A percentile compares a stretch with the other conserved stretches of the same genome.
Conservation (phyloP, 2,888 invertebrate genomes). For the Caenorhabditis doughertyi region DNA sequence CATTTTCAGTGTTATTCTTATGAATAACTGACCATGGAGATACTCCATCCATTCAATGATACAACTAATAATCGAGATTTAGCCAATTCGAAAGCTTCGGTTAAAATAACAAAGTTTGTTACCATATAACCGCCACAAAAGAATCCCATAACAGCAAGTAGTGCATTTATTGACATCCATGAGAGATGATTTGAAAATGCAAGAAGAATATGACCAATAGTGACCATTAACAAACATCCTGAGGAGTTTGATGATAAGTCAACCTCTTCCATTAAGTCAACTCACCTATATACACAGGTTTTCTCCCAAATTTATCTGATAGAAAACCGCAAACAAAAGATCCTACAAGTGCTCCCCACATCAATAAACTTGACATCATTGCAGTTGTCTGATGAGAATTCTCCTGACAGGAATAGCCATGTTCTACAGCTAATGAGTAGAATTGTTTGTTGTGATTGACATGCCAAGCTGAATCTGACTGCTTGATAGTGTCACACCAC, state of each 20-base stretch:
- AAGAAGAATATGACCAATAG: conserved; percentile 62
- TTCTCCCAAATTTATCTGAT: conserved; percentile 80
- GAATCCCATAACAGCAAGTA: conserved; percentile 32
- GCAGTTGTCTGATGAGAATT: conserved; percentile 46
- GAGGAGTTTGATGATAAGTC: background rate
- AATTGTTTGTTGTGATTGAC: conserved; percentile 17
- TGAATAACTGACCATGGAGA: conserved; percentile 74
- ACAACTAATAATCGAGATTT: conserved; percentile 77
- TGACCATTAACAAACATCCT: conserved; percentile 71
- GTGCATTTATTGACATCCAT: conserved; percentile 2
- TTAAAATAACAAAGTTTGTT: conserved; percentile 79
- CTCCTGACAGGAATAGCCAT: conserved; percentile 27
- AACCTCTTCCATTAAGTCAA: background rate
- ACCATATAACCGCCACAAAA: conserved; percentile 67
- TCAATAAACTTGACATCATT: conserved; percentile 70
- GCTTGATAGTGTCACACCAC: conserved; percentile 14
- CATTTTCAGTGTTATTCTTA: background rate
- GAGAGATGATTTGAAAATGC: conserved; percentile 25
- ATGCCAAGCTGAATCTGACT: background rate
- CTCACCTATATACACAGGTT: conserved; percentile 75
- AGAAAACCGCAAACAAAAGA: conserved; percentile 77
- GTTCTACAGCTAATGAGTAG: conserved; percentile 41
- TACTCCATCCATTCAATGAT: conserved; percentile 80
- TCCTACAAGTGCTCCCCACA: conserved; percentile 79
- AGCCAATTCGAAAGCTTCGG: conserved; percentile 76